A percentile compares a stretch with the other conserved stretches of the same genome.
Evolutionary conservation across 2,797 vertebrate genomes (phyloP).

Genomic region (Diceros bicornis): DNA sequence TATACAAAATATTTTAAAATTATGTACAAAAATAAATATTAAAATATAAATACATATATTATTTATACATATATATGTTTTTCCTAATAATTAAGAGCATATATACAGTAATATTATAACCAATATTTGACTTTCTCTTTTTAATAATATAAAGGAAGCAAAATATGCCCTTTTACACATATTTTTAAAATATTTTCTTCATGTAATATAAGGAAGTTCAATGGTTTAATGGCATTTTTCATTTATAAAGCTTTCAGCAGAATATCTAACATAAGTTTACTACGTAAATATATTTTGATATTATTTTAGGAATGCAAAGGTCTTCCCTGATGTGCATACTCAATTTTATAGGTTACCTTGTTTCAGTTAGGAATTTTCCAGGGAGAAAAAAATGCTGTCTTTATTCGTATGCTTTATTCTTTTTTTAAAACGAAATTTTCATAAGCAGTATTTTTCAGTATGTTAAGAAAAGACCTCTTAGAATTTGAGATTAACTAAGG

Average conservation of each 20-base stretch:
- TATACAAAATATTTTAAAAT: neutral
- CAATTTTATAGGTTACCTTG: slow-evolving; percentile 21
- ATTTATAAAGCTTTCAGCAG: slow-evolving; percentile 38
- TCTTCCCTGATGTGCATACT: neutral
- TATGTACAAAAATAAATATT: neutral
- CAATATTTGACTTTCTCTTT: neutral
- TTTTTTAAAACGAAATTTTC: neutral
- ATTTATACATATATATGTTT: neutral
- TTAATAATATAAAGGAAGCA: neutral
- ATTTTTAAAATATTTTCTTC: neutral
- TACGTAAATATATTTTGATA: slow-evolving; percentile 24
- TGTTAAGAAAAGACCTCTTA: neutral
- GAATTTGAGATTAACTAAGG: neutral
- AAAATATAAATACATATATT: neutral
- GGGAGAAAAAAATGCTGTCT: neutral
- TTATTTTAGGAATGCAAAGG: slow-evolving; percentile 46
- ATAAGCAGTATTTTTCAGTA: neutral
- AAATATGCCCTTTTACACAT: neutral
- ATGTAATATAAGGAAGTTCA: neutral
- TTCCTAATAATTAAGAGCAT: neutral
- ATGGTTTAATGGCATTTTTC: neutral
- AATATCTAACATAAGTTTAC: neutral
- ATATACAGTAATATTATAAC: neutral
- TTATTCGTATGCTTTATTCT: neutral
- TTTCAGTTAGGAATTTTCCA: slow-evolving; percentile 16